These are phyloP conservation scores for Vireo griseus DNA, from an alignment of 2,797 vertebrate species.

Conservation along the genomic window DNA sequence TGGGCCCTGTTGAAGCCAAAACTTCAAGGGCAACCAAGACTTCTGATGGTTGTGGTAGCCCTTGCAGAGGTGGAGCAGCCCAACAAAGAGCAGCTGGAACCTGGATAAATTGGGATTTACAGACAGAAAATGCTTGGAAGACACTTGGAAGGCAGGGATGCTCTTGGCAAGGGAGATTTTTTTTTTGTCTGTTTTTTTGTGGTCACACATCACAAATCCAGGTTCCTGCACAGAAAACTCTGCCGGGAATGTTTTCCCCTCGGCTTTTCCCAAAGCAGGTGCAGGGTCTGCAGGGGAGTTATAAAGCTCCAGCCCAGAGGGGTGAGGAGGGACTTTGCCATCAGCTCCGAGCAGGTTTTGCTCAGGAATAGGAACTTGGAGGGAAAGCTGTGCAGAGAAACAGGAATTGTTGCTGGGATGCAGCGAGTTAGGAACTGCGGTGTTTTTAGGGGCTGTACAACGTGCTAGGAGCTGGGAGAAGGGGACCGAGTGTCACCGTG, in stretches of 20 bases:
- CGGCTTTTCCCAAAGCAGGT: background rate
- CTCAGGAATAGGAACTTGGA: background rate
- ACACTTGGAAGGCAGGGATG: background rate
- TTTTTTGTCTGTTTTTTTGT: background rate
- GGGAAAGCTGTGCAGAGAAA: accelerated
- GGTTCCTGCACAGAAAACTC: background rate
- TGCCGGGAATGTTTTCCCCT: background rate
- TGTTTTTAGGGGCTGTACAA: accelerated
- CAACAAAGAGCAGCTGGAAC: background rate
- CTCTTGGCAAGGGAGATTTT: background rate
- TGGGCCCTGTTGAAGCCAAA: background rate
- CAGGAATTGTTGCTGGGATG: accelerated
- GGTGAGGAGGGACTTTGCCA: background rate
- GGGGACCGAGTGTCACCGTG: accelerated
- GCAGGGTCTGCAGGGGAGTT: accelerated
- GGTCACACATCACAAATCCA: accelerated
- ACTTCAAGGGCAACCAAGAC: too few relatives aligned
- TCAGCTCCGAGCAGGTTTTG: background rate
- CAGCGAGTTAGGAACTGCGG: accelerated
- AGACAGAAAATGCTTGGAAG: background rate
- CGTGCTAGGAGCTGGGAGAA: accelerated
- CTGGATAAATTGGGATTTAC: accelerated
- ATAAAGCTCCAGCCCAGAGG: accelerated
- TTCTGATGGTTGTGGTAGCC: background rate
- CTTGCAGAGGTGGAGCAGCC: background rate